phyloP scores from a whole-genome alignment of 2,888 invertebrate genomes.

The Hydrotaea diabolus region DNA sequence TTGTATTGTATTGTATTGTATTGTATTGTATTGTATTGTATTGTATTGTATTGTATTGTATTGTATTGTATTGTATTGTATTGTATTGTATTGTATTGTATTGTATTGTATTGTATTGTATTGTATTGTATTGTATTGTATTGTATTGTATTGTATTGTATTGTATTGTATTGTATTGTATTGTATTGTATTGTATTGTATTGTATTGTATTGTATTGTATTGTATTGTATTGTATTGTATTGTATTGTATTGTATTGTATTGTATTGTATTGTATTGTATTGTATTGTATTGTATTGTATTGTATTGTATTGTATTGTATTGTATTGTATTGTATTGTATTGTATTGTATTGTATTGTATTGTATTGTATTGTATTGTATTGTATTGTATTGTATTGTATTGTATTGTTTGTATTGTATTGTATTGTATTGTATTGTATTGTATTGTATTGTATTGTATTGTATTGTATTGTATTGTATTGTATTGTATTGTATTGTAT shows the following conservation, averaged over 20 bases:
- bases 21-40: no score
- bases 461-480: conserved; percentile 25
- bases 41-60: no score
- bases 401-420: no score
- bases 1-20: no score
- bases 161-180: conserved; percentile 29
- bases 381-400: conserved; percentile 39
- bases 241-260: conserved; percentile 34
- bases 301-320: conserved; percentile 24
- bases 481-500: conserved; percentile 34
- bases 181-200: conserved; percentile 24
- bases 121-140: no score
- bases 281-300: conserved; percentile 38
- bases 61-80: no score
- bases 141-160: conserved; percentile 28
- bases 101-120: no score
- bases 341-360: conserved; percentile 15
- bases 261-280: conserved; percentile 41
- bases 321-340: conserved; percentile 26
- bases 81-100: no score
- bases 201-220: conserved; percentile 37
- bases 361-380: conserved; percentile 18
- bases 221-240: conserved; percentile 39
- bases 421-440: no score
- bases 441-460: conserved; percentile 40